phyloP scores from a whole-genome alignment of 2,797 vertebrate species.

The Anabas testudineus region DNA sequence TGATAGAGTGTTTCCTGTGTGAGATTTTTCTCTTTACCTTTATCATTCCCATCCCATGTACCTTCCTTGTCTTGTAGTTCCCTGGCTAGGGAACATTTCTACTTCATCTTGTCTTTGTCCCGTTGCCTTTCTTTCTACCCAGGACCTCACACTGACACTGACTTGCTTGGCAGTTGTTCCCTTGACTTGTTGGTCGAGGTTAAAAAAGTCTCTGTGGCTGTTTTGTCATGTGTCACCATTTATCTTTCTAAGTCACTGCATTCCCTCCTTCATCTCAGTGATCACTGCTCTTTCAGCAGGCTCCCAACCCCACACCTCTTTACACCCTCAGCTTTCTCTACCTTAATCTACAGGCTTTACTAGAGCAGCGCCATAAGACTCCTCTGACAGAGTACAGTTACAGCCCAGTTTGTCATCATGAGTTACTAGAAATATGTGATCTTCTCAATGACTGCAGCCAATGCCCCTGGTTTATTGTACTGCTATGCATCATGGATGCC shows the following conservation, averaged over 20 bases:
- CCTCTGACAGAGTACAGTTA: slow-evolving; percentile 59
- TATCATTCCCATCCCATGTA: slow-evolving; percentile 21
- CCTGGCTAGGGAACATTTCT: background rate
- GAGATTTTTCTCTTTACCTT: slow-evolving; percentile 22
- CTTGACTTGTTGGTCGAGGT: slow-evolving; percentile 39
- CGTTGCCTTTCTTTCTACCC: slow-evolving; percentile 36
- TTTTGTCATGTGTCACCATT: slow-evolving; percentile 19
- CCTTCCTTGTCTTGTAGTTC: slow-evolving; percentile 37
- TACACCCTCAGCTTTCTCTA: slow-evolving; percentile 6
- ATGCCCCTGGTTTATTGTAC: slow-evolving; percentile 31
- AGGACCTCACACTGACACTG: slow-evolving; percentile 46
- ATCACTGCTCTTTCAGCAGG: slow-evolving; percentile 35
- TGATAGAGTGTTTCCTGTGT: slow-evolving; percentile 31
- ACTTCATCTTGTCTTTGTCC: slow-evolving; percentile 20
- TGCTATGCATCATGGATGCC: slow-evolving; percentile 30
- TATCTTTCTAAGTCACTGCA: slow-evolving; percentile 30
- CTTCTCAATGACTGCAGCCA: slow-evolving; percentile 27
- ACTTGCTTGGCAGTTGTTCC: slow-evolving; percentile 54
- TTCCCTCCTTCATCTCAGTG: slow-evolving; percentile 39
- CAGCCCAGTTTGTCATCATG: slow-evolving; percentile 55
- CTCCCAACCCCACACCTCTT: background rate
- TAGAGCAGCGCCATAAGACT: slow-evolving; percentile 70
- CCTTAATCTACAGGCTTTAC: slow-evolving; percentile 65
- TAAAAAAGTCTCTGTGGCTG: slow-evolving; percentile 38
- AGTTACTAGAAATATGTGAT: slow-evolving; percentile 69